Evolutionary conservation across 2,797 vertebrate species (phyloP).

Genomic region (Myotis planiceps): DNA sequence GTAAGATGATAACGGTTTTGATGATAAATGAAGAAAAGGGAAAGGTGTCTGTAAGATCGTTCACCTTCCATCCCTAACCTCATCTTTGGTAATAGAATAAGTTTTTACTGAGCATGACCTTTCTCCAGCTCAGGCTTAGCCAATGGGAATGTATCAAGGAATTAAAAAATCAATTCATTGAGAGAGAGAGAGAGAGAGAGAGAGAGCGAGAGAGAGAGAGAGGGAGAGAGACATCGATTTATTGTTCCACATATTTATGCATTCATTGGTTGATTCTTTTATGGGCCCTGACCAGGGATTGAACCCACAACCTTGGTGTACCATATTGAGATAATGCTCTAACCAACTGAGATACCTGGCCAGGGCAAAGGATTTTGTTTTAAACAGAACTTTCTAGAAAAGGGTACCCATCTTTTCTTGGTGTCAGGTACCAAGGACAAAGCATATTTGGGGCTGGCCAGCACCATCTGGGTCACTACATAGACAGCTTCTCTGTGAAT

Average conservation of each 20-base stretch:
- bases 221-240: neutral
- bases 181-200: no score
- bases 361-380: neutral
- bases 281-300: neutral
- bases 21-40: neutral
- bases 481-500: neutral
- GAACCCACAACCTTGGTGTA: neutral
- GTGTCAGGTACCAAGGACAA: neutral
- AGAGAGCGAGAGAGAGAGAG: neutral
- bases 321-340: neutral
- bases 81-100: neutral
- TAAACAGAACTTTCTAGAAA: neutral
- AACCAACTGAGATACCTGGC: neutral
- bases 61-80: neutral
- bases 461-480: neutral
- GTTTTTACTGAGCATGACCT: neutral
- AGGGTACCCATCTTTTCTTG: neutral
- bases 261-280: neutral
- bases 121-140: neutral
- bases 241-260: neutral
- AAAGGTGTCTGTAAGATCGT: neutral
- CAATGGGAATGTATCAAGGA: no score
- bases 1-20: neutral
- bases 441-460: neutral
- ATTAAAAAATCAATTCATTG: no score